Evolutionary conservation across 2,888 invertebrate species (phyloP), one percentile per base, ranked within the genome.

Genomic region (Drosophila fulvimacula): DNA sequence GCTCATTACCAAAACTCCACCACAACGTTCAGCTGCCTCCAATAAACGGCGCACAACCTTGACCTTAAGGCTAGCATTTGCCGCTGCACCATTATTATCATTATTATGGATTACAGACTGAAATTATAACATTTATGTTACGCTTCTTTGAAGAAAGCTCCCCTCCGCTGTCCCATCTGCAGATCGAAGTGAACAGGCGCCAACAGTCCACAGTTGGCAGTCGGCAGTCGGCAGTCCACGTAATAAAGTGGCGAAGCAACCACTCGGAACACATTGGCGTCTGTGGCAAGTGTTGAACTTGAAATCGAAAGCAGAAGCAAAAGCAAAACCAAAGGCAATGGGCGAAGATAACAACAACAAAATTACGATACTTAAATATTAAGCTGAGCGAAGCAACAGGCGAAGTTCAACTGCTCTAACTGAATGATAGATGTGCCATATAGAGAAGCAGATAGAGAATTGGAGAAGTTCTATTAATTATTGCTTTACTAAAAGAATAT

Each of bases 81-180:
- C 39, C 30, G 56, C 59, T 61, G 64, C 46, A 58, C 75, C 56
- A 62, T 68, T 75, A 66, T 78, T 55, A 73, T 46, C 79, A 73
- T 68, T 67, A 79, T 79, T 80, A 68, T 82, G 72, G 73, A 84
- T 81, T 81, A 85, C 79, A 73, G 79, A 64, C 74, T 73, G 67
- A 80, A 89, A 87, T 89, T 80, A 84, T 87, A 84, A 87, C 82
- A 86, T 84, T 89, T 82, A 89, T 82, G 90, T 88, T 90, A 89
- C 89, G 90, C 84, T 82, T 90, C 79, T 90, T 88, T 89, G 79
- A 89, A 79, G 84, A 88, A 90, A 83, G 81, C 80, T 63, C 3
- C 36, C 9, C 27, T 5, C 17, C 15, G 27, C 13, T 5, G 38
- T 10, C 19, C 30, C 5, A 10, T 15, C 9, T 7, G n/a, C 21